Percentiles rank a stretch among this genome's conserved stretches.
phyloP scores from a whole-genome alignment of 2,113 vertebrate genomes.

The Tretioscincus oriximinensis region DNA sequence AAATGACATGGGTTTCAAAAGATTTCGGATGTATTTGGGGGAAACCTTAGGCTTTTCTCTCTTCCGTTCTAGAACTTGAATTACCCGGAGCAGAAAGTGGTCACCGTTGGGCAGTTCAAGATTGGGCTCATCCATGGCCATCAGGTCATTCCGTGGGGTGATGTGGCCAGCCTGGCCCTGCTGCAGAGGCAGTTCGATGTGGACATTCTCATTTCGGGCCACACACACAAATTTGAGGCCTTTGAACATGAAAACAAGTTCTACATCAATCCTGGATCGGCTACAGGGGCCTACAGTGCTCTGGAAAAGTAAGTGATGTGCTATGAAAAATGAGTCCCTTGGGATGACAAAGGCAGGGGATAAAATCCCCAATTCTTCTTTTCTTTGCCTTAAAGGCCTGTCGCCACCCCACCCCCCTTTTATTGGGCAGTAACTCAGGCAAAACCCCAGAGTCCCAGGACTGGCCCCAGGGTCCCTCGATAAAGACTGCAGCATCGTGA shows the following conservation, averaged over 20 bases:
- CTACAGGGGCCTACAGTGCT: constrained; percentile 96
- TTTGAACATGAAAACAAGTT: constrained; percentile 99
- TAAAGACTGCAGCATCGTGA: no score
- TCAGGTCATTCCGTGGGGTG: constrained; percentile 98
- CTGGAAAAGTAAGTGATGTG: constrained; percentile 86
- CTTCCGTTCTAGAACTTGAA: constrained; percentile 86
- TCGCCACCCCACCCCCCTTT: no score
- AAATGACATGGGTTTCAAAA: not conserved
- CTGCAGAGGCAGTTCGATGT: constrained; percentile 96
- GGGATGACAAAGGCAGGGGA: no score
- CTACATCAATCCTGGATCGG: constrained; percentile 98
- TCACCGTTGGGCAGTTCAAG: constrained; percentile 98
- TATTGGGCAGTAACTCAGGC: not conserved
- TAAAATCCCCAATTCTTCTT: no score
- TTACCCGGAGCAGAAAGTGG: constrained; percentile 98
- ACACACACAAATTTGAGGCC: constrained; percentile 98
- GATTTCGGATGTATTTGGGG: not conserved
- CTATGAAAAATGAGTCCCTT: not conserved
- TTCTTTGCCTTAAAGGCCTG: not conserved
- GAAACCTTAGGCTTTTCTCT: constrained; percentile 1
- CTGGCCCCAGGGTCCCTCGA: not conserved
- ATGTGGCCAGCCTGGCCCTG: constrained; percentile 94
- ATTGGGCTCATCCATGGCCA: constrained; percentile 98
- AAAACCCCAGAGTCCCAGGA: not conserved
- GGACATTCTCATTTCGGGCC: constrained; percentile 98